These are phyloP conservation scores for Hyles euphorbiae DNA, from an alignment of 1,140 invertebrate species.

Conservation along the genomic window DNA sequence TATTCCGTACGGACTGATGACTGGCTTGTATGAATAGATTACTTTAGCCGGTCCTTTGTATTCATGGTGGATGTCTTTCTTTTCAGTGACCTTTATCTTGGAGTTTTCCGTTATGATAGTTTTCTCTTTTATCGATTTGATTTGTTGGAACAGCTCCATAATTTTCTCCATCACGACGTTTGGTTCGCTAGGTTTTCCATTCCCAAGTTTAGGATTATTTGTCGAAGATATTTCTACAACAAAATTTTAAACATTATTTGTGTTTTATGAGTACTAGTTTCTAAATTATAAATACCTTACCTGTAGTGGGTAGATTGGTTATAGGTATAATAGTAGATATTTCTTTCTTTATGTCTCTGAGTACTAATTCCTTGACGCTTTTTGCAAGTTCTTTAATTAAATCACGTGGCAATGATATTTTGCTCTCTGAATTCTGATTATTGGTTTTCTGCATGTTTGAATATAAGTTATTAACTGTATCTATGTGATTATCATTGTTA, in stretches of 20 bases:
- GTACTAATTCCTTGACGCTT: constrained; percentile 44
- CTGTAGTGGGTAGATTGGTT: constrained; percentile 10
- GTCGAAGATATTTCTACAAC: neutral
- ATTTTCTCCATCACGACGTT: constrained; percentile 38
- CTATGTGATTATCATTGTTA: neutral
- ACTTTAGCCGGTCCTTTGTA: constrained; percentile 2
- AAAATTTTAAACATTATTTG: neutral
- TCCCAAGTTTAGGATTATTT: neutral
- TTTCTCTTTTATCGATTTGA: constrained; percentile 31
- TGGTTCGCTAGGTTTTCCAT: constrained; percentile 13
- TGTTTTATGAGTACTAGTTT: too few relatives aligned
- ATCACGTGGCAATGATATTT: constrained; percentile 23
- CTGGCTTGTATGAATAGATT: neutral
- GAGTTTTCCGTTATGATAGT: constrained; percentile 4
- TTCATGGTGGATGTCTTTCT: neutral
- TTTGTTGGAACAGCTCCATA: constrained; percentile 48
- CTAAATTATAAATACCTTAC: constrained; percentile 9
- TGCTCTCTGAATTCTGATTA: neutral
- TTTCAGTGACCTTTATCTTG: constrained; percentile 1
- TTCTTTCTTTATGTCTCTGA: constrained; percentile 45
- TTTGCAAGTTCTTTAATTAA: constrained; percentile 50
- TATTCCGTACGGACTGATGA: constrained; percentile 2
- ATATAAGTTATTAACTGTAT: constrained; percentile 8
- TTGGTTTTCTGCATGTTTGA: constrained; percentile 8
- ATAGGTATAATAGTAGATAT: constrained; percentile 13